A percentile compares a stretch with the other conserved stretches of the same genome.
phyloP scores from a whole-genome alignment of 2,113 vertebrate genomes.

The Piaya cayana region DNA sequence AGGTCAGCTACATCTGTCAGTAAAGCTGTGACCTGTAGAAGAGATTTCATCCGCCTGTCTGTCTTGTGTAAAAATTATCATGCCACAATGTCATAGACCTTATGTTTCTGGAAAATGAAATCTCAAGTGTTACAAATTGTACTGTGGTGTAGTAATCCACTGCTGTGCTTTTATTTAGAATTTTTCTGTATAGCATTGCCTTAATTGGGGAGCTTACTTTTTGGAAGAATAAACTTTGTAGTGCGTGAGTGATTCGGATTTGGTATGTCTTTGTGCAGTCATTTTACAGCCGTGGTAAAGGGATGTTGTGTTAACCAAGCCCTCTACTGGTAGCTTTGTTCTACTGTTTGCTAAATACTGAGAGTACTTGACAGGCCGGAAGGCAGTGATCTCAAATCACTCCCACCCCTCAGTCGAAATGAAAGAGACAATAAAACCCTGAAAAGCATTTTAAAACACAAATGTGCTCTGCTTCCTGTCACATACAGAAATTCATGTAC shows the following conservation, averaged over 20 bases:
- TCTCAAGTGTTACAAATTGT: background rate
- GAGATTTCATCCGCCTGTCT: background rate
- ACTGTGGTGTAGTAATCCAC: background rate
- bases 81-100: background rate
- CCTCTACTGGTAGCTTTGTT: conserved; percentile 32
- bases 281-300: background rate
- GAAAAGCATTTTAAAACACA: background rate
- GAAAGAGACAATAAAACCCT: background rate
- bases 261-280: background rate
- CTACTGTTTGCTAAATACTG: background rate
- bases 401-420: background rate
- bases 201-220: background rate
- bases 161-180: background rate
- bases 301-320: background rate
- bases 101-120: background rate
- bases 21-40: background rate
- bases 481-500: background rate
- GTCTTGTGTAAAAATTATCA: accelerated
- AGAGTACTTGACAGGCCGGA: background rate
- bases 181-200: background rate
- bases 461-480: background rate
- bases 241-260: background rate
- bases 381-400: background rate
- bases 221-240: background rate
- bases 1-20: background rate